Percentiles rank a stretch among this genome's conserved stretches.
These are phyloP conservation scores for Chloebia gouldiae DNA, from an alignment of 2,113 vertebrate genomes.

Conservation along the genomic window DNA sequence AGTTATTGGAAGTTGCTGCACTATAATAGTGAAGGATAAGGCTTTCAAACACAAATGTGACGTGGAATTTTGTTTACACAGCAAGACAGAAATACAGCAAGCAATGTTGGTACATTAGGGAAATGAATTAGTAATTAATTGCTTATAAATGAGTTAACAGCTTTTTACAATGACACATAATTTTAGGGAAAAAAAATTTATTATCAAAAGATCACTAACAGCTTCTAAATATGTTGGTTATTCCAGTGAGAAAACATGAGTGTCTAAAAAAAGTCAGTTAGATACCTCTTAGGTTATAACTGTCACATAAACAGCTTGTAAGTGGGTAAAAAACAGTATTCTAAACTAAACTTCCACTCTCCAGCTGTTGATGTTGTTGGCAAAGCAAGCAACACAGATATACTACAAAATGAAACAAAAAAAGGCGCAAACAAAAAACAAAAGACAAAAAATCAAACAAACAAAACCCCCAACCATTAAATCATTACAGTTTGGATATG, in stretches of 20 bases:
- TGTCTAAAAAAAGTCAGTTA: neutral
- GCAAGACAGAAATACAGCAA: neutral
- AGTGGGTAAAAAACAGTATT: neutral
- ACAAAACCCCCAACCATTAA: neutral
- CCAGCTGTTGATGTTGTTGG: neutral
- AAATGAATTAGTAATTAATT: constrained; percentile 54
- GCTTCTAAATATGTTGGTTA: constrained; percentile 18
- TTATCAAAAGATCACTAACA: constrained; percentile 31
- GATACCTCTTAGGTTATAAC: neutral
- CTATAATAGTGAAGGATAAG: neutral
- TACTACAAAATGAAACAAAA: neutral
- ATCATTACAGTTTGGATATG: neutral
- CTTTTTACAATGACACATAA: constrained; percentile 17
- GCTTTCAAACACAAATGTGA: neutral
- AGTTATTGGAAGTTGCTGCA: neutral
- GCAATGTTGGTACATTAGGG: neutral
- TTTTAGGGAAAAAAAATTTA: neutral
- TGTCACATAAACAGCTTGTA: constrained; percentile 3
- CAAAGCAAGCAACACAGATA: neutral
- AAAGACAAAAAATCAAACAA: neutral
- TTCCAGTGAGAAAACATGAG: neutral
- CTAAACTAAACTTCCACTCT: neutral
- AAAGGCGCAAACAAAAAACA: too few species aligned
- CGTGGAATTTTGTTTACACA: neutral
- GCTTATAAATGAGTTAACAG: constrained; percentile 45